Evolutionary conservation across 2,113 vertebrate species (phyloP).

Genomic region (Pterophyllum scalare): DNA sequence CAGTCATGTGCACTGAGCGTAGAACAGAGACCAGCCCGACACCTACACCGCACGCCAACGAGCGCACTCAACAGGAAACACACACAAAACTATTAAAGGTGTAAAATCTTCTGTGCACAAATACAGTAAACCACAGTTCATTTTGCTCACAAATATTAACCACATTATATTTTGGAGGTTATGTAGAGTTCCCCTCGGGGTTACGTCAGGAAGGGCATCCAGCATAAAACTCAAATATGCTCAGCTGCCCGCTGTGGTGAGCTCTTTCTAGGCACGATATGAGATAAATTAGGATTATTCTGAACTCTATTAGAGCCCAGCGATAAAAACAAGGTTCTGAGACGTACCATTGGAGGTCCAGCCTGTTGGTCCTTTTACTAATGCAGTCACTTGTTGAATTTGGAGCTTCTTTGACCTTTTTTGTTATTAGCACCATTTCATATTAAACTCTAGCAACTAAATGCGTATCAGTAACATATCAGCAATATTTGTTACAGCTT

Average conservation of each 20-base stretch:
- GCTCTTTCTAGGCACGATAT: too few relatives aligned
- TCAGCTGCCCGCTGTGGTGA: background rate
- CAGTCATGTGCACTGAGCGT: constrained; percentile 78
- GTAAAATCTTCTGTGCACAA: background rate
- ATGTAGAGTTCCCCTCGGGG: background rate
- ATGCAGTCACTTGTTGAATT: too few relatives aligned
- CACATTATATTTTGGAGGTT: background rate
- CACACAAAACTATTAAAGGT: background rate
- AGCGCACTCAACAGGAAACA: constrained; percentile 31
- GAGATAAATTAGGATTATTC: too few relatives aligned
- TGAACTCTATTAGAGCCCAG: background rate
- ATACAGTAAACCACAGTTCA: background rate
- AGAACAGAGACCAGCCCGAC: constrained; percentile 55
- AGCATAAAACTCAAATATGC: background rate
- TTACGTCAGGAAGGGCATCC: background rate
- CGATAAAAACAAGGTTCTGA: background rate
- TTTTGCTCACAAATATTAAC: background rate
- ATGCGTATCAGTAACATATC: too few relatives aligned
- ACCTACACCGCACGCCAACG: constrained; percentile 29
- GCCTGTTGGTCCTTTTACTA: too few relatives aligned
- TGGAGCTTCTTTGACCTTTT: too few relatives aligned
- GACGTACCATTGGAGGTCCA: background rate
- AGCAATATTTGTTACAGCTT: too few relatives aligned
- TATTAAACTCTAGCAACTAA: too few relatives aligned
- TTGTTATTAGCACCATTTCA: too few relatives aligned